Evolutionary conservation across 2,113 vertebrate species (phyloP).

Genomic region (Megalops atlanticus): DNA sequence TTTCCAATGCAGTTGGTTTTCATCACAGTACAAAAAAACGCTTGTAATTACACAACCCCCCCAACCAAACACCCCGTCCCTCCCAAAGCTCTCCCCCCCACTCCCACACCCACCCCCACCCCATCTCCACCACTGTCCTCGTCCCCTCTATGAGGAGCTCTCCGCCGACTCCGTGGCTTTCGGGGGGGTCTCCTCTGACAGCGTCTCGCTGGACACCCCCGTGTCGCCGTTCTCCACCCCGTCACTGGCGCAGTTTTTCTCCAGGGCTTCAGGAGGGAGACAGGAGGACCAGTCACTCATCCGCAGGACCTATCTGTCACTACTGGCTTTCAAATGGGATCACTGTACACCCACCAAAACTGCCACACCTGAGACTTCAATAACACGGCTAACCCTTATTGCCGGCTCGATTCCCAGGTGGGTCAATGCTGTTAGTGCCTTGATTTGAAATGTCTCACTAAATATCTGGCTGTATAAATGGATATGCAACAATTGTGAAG

Average conservation of each 20-base stretch:
- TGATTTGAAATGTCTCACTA: no score
- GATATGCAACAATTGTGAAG: no score
- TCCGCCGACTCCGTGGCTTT: constrained; percentile 75
- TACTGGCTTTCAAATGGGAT: not conserved
- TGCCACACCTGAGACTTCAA: not conserved
- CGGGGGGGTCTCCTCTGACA: constrained; percentile 74
- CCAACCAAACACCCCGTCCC: not conserved
- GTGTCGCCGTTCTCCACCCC: constrained; percentile 85
- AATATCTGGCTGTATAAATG: no score
- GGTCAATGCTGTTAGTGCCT: no score
- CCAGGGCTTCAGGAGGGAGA: constrained; percentile 73
- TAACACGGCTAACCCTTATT: no score
- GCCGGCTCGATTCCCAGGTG: no score
- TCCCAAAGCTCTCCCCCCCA: not conserved
- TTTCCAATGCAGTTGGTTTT: constrained; percentile 31
- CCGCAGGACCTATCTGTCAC: not conserved
- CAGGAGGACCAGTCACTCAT: not conserved
- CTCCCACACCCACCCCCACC: not conserved
- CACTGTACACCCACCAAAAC: not conserved
- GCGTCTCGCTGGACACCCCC: constrained; percentile 75
- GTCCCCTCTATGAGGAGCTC: constrained; percentile 73
- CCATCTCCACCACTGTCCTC: not conserved
- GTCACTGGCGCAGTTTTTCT: constrained; percentile 81
- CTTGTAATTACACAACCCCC: constrained; percentile 31
- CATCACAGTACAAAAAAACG: constrained; percentile 38